Percentiles rank a stretch among this genome's conserved stretches.
phyloP scores from a whole-genome alignment of 1,140 invertebrate genomes.

The Macrocentrus cingulum region DNA sequence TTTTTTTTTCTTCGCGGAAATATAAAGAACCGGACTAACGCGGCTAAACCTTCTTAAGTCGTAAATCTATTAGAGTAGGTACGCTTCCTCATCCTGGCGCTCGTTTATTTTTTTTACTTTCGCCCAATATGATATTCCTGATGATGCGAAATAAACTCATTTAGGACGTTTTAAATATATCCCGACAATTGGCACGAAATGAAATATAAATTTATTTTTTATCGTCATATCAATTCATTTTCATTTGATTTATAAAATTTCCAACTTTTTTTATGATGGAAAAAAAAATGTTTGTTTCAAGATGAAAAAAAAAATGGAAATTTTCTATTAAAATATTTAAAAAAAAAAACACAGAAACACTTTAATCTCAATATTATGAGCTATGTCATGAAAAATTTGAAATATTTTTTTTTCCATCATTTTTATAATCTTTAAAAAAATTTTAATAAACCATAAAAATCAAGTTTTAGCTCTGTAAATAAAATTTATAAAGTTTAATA shows the following conservation, averaged over 20 bases:
- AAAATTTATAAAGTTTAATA: no score
- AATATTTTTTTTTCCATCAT: no score
- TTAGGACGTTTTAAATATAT: slow-evolving; percentile 52
- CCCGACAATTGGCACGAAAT: slow-evolving; percentile 51
- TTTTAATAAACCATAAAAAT: no score
- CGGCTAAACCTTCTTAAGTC: slow-evolving; percentile 57
- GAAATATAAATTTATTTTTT: no score
- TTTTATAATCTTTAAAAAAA: no score
- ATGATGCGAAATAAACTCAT: slow-evolving; percentile 54
- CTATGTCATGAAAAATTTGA: no score
- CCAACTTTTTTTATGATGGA: background rate
- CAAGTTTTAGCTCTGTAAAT: no score
- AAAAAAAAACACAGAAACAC: no score
- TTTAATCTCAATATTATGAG: no score
- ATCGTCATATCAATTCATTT: slow-evolving; percentile 32
- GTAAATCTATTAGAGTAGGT: slow-evolving; percentile 57
- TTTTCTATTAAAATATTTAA: no score
- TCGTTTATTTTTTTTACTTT: slow-evolving; percentile 1
- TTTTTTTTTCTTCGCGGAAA: slow-evolving; percentile 57
- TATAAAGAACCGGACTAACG: slow-evolving; percentile 59
- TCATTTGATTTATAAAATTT: background rate
- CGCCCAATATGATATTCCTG: slow-evolving; percentile 41
- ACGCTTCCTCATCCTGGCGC: slow-evolving; percentile 32
- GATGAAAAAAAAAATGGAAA: no score
- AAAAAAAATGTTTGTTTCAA: no score